Evolutionary conservation across 2,888 invertebrate genomes (phyloP).

Genomic region (Sturmia bella): DNA sequence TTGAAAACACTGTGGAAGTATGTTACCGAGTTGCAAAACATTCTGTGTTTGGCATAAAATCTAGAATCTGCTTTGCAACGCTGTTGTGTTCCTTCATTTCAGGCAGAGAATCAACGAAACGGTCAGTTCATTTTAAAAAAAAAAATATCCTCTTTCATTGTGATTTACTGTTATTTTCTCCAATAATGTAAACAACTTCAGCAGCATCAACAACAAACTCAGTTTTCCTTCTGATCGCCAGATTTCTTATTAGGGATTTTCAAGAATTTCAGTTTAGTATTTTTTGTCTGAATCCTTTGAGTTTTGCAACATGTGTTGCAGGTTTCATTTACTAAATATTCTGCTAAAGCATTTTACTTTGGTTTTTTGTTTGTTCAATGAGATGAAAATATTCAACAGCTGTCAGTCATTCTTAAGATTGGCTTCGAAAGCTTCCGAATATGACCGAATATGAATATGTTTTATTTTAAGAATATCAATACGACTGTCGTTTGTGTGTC

Average conservation of each 20-base stretch:
- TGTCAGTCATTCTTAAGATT: constrained; percentile 1
- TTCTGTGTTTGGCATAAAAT: neutral
- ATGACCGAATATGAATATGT: too few species aligned
- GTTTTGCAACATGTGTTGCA: constrained; percentile 55
- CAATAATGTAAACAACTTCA: constrained; percentile 67
- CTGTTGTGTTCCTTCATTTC: constrained; percentile 10
- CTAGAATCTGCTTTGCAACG: constrained; percentile 33
- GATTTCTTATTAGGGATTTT: constrained; percentile 46
- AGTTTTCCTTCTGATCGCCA: constrained; percentile 38
- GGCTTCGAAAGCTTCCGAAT: too few species aligned
- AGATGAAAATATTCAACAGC: constrained; percentile 36
- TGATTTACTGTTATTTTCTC: constrained; percentile 63
- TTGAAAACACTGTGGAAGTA: constrained; percentile 50
- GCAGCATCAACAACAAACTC: constrained; percentile 36
- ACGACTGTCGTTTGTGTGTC: too few species aligned
- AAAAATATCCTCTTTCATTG: constrained; percentile 66
- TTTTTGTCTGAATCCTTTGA: constrained; percentile 28
- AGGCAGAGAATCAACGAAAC: neutral
- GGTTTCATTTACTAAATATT: constrained; percentile 3
- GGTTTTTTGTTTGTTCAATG: constrained; percentile 40
- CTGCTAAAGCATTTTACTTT: constrained; percentile 9
- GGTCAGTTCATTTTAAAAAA: constrained; percentile 25
- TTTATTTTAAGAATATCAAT: too few species aligned
- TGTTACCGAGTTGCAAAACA: constrained; percentile 29
- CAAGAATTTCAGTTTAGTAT: constrained; percentile 33